Base-by-base conservation (phyloP, 2,888 invertebrate genomes). In the Tachystola acroxantha region DNA sequence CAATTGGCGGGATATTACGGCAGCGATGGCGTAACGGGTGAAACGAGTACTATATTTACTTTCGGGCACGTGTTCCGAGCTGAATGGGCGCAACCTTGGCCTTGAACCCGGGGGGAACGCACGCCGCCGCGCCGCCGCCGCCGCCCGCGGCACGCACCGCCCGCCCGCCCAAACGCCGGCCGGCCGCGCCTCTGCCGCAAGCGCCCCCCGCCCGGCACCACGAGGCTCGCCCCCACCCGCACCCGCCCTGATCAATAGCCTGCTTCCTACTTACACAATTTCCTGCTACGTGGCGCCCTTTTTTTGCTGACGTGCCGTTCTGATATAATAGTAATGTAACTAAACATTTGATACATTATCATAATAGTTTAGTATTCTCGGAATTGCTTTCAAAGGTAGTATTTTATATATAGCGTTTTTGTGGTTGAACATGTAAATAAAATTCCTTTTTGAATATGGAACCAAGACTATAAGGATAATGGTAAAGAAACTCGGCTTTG, bases 11-110 rank as follows among this genome's bases (percentile, higher is more conserved):
- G 50, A 57, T 53, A 62, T 69, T 66, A 69, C 70, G 58, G 55
- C 58, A 53, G 29, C 55, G 61, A 59, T 69, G 65, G 66, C 70
- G 75, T 76, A 76, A 77, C 72, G 51, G 54, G 54, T 53, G 45
- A 63, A 60, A 59, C 60, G 66, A 68, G 73, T 79, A 80, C 80
- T 80, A 82, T 84, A 82, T 85, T 85, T 85, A 85, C 82, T 79
- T 81, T 77, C 64, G 67, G 78, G 74, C 85, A 84, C 85, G 85
- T 85, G 85, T 74, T 75, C 69, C 53, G 70, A 69, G 57, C 63
- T 86, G 80, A 86, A 86, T 86, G 84, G 75, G 79, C 70, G 59
- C 77, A 68, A 63, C 75, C 76, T 77, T 81, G 78, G 55, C 86
- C 85, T 82, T 85, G 85, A 85, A 84, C 85, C 72, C 68, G 65